Conservation (phyloP, 2,888 invertebrate genomes). For the Drosophila ustulata region DNA sequence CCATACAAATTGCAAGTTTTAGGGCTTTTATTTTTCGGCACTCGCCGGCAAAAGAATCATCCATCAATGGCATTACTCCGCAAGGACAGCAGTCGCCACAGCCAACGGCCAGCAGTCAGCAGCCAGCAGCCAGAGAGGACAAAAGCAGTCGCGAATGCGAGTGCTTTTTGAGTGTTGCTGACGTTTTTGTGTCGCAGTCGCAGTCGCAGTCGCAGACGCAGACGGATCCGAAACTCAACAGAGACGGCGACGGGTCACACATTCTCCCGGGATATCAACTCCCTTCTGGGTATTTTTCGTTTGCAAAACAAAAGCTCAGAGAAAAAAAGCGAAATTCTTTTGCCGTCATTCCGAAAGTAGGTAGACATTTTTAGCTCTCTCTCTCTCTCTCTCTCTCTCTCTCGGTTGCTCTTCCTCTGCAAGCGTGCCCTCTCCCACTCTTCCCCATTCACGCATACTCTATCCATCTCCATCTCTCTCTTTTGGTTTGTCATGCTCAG, state of each 20-base stretch:
- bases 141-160: conserved; percentile 57
- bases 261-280: conserved; percentile 37
- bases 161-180: conserved; percentile 75
- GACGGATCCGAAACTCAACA: conserved; percentile 38
- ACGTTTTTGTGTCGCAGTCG: conserved; percentile 82
- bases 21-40: conserved; percentile 73
- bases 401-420: conserved; percentile 1
- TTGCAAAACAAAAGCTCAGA: conserved; percentile 39
- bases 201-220: conserved; percentile 52
- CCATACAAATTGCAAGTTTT: conserved; percentile 80
- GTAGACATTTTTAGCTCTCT: conserved; percentile 18
- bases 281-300: conserved; percentile 48
- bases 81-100: conserved; percentile 52
- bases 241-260: conserved; percentile 17
- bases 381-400: conserved; percentile 7
- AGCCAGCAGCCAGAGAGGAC: conserved; percentile 18
- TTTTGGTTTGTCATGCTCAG: not conserved
- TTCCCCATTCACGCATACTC: not conserved
- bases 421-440: conserved; percentile 4
- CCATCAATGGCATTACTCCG: conserved; percentile 82
- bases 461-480: not conserved
- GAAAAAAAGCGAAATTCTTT: conserved; percentile 17
- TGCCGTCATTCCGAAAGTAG: conserved; percentile 25
- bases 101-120: conserved; percentile 2
- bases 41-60: conserved; percentile 71